phyloP scores from a whole-genome alignment of 2,113 vertebrate species.

The Terrapene triunguis region DNA sequence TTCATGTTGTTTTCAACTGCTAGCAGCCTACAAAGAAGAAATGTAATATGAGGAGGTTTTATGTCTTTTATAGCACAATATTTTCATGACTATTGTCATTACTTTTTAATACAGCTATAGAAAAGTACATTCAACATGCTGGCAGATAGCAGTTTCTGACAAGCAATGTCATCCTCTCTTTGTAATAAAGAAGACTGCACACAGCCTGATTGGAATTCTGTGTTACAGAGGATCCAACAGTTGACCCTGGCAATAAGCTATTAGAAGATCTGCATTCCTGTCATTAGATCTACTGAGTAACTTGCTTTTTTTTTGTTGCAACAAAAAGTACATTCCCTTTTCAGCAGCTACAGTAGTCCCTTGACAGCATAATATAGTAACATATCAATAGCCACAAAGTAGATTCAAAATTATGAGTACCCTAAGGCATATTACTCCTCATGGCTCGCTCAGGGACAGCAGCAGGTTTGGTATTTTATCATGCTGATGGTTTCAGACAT shows the following conservation, averaged over 20 bases:
- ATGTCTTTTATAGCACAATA: neutral
- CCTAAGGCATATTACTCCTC: slow-evolving; percentile 58
- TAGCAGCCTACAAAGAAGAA: neutral
- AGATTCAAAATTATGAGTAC: slow-evolving; percentile 62
- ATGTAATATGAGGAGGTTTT: neutral
- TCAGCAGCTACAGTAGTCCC: slow-evolving; percentile 25
- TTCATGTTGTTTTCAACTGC: neutral
- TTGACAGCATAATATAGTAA: slow-evolving; percentile 41
- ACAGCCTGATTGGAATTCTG: slow-evolving; percentile 17
- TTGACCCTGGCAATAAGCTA: slow-evolving; percentile 28
- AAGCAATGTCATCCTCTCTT: slow-evolving; percentile 9
- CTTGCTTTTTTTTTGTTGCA: slow-evolving; percentile 34
- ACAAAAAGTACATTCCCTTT: slow-evolving; percentile 39
- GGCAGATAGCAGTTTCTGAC: neutral
- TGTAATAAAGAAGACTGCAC: slow-evolving; percentile 40
- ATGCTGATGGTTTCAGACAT: slow-evolving; percentile 22
- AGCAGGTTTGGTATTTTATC: neutral
- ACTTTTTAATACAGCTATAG: neutral
- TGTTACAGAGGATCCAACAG: slow-evolving; percentile 28
- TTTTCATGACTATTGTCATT: neutral
- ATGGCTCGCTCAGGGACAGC: slow-evolving; percentile 50
- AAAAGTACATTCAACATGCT: slow-evolving; percentile 17
- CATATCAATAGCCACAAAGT: slow-evolving; percentile 52
- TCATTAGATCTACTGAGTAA: slow-evolving; percentile 37
- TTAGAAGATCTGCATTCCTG: slow-evolving; percentile 45